phyloP scores from a whole-genome alignment of 1,140 invertebrate genomes.

The Hormaphis cornu region DNA sequence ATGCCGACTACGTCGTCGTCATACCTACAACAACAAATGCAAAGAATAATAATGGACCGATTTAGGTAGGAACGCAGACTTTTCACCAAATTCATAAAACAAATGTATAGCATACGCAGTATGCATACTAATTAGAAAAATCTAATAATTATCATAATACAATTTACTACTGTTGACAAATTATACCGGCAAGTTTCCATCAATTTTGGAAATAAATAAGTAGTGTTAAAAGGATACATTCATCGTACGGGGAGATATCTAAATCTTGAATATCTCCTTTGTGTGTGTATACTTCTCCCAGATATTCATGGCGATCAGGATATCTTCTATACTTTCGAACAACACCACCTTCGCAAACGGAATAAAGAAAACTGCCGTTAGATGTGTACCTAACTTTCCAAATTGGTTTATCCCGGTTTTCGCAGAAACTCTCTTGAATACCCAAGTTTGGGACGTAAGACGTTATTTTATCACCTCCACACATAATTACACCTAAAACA shows the following conservation, averaged over 20 bases:
- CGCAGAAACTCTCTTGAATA: slow-evolving; percentile 44
- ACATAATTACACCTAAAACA: slow-evolving; percentile 45
- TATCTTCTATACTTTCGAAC: slow-evolving; percentile 45
- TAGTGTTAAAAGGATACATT: slow-evolving; percentile 46
- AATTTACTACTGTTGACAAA: too few species aligned
- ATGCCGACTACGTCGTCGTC: too few species aligned
- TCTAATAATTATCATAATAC: too few species aligned
- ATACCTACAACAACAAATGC: too few species aligned
- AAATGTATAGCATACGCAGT: too few species aligned
- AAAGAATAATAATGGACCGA: too few species aligned
- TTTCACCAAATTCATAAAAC: too few species aligned
- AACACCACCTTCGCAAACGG: slow-evolving; percentile 46
- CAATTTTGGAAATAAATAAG: too few species aligned
- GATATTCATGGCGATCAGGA: slow-evolving; percentile 46
- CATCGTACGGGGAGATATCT: slow-evolving; percentile 49
- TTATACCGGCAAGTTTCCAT: too few species aligned
- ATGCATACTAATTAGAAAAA: too few species aligned
- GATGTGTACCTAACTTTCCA: slow-evolving; percentile 47
- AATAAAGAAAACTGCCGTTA: slow-evolving; percentile 46
- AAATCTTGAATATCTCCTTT: slow-evolving; percentile 48
- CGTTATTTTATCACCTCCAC: slow-evolving; percentile 46
- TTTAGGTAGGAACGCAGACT: too few species aligned
- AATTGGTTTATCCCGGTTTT: slow-evolving; percentile 44
- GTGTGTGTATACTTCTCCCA: slow-evolving; percentile 47
- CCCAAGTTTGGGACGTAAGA: slow-evolving; percentile 46